A percentile compares a stretch with the other conserved stretches of the same genome.
These are phyloP conservation scores for Novumbra hubbsi DNA, from an alignment of 2,797 vertebrate genomes.

Conservation along the genomic window DNA sequence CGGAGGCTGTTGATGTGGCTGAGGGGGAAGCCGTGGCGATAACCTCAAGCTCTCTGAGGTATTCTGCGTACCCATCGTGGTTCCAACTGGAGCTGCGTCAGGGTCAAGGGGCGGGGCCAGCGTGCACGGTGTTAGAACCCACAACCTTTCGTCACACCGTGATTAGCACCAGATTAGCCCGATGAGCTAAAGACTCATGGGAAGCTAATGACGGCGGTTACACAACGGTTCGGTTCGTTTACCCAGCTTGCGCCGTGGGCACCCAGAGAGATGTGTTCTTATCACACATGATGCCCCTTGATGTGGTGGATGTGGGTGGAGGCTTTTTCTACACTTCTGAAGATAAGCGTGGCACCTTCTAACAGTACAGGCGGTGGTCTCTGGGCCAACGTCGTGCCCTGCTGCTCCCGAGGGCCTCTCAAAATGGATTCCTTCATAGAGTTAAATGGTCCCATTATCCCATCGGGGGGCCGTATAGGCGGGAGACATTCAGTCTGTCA, in stretches of 20 bases:
- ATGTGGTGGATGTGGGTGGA: background rate
- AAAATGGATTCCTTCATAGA: background rate
- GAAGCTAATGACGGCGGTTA: background rate
- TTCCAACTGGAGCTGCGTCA: background rate
- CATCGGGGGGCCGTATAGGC: no score
- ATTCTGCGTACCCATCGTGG: background rate
- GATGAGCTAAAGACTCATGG: background rate
- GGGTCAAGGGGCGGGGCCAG: background rate
- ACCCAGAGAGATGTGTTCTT: background rate
- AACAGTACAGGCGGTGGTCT: background rate
- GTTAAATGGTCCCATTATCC: no score
- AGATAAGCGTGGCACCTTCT: background rate
- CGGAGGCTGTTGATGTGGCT: constrained; percentile 23
- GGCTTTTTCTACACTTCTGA: background rate
- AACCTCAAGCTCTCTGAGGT: background rate
- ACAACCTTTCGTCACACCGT: background rate
- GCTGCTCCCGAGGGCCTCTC: background rate
- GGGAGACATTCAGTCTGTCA: no score
- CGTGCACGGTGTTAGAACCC: background rate
- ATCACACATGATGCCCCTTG: background rate
- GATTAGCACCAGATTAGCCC: background rate
- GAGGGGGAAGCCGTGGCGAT: constrained; percentile 36
- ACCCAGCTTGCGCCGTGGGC: background rate
- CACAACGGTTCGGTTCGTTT: background rate
- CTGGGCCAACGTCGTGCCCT: background rate